phyloP scores from a whole-genome alignment of 2,797 vertebrate genomes.

The Hypotaenidia okinawae region DNA sequence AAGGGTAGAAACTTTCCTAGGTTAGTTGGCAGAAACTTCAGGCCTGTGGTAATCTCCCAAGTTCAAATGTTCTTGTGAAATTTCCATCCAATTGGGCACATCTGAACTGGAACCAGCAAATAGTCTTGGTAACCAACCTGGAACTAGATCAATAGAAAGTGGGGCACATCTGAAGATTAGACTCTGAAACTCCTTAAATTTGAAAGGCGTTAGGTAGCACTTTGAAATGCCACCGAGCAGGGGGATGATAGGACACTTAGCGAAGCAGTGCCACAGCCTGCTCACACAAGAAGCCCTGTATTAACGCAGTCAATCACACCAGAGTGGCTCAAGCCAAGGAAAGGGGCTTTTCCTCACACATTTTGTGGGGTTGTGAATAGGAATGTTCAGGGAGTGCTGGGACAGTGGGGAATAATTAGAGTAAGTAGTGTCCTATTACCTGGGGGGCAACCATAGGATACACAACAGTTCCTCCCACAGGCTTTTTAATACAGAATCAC shows the following conservation, averaged over 20 bases:
- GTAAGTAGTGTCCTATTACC: background rate
- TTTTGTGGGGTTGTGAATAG: background rate
- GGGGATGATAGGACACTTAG: background rate
- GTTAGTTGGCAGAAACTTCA: slow-evolving; percentile 44
- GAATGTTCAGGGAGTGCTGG: background rate
- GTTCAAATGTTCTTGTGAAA: slow-evolving; percentile 42
- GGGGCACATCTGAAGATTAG: slow-evolving; percentile 31
- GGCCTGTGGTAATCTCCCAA: slow-evolving; percentile 7
- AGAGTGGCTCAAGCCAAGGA: background rate
- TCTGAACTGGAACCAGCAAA: slow-evolving; percentile 64
- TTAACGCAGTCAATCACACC: background rate
- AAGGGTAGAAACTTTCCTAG: slow-evolving; percentile 21
- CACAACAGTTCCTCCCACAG: background rate
- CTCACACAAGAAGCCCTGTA: background rate
- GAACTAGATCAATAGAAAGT: slow-evolving; percentile 45
- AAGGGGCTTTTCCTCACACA: fast-evolving
- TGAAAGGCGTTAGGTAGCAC: slow-evolving; percentile 25
- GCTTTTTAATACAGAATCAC: background rate
- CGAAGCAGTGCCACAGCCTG: background rate
- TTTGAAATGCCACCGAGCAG: background rate
- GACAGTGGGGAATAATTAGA: background rate
- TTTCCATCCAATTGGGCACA: slow-evolving; percentile 66
- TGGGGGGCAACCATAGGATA: background rate
- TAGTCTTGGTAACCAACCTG: slow-evolving; percentile 49
- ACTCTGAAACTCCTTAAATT: slow-evolving; percentile 37